Evolutionary conservation across 2,888 invertebrate genomes (phyloP).

Genomic region (Pollenia angustigena): DNA sequence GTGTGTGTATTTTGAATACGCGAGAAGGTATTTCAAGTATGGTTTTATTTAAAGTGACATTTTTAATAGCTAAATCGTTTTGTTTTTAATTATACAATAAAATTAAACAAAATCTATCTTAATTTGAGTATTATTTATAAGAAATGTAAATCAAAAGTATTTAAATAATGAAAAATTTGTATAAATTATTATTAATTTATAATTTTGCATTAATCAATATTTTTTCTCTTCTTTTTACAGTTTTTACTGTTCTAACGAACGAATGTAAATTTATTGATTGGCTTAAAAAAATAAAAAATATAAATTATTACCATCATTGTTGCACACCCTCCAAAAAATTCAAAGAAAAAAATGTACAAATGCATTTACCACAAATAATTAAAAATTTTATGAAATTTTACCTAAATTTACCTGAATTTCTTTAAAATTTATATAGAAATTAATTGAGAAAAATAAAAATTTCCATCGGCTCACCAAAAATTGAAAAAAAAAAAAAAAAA

Average conservation of each 20-base stretch:
- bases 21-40: too few species aligned
- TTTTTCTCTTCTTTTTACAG: conserved; percentile 46
- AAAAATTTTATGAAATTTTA: conserved; percentile 8
- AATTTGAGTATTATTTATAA: too few species aligned
- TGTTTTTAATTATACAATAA: too few species aligned
- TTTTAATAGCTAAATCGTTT: too few species aligned
- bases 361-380: neutral
- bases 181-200: too few species aligned
- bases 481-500: neutral
- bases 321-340: conserved; percentile 26
- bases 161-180: too few species aligned
- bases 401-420: conserved; percentile 10
- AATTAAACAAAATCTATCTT: too few species aligned
- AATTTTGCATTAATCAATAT: conserved; percentile 14
- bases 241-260: conserved; percentile 15
- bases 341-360: conserved; percentile 25
- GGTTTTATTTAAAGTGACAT: too few species aligned
- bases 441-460: conserved; percentile 8
- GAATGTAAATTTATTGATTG: conserved; percentile 47
- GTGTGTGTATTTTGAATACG: too few species aligned
- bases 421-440: conserved; percentile 17
- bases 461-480: neutral
- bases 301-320: conserved; percentile 6
- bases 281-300: conserved; percentile 17
- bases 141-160: too few species aligned